These are phyloP conservation scores for Muscicapa striata DNA, from an alignment of 2,797 vertebrate species.

Conservation along the genomic window DNA sequence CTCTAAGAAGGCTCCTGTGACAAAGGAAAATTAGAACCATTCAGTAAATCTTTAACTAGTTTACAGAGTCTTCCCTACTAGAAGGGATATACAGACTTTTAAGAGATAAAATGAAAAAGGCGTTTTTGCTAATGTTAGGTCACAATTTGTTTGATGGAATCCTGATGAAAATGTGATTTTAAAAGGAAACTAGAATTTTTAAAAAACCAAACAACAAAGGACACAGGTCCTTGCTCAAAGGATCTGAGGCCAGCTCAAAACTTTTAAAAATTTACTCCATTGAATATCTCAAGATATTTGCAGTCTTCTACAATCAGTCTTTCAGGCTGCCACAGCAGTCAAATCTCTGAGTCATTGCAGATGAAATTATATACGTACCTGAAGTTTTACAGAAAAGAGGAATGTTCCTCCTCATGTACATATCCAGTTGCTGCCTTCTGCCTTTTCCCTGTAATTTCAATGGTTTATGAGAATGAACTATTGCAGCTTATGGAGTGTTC, in stretches of 20 bases:
- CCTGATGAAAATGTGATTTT: neutral
- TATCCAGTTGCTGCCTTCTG: neutral
- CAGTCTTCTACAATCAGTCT: neutral
- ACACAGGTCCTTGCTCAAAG: neutral
- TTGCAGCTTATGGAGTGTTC: neutral
- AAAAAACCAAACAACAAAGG: neutral
- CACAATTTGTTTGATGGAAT: neutral
- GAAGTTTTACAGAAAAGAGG: neutral
- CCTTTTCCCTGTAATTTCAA: neutral
- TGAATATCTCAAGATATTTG: neutral
- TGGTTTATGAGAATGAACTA: neutral
- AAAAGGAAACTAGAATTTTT: neutral
- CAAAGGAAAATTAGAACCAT: neutral
- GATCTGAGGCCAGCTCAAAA: neutral
- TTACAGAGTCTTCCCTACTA: neutral
- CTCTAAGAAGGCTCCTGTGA: neutral
- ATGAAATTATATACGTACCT: neutral
- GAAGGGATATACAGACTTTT: neutral
- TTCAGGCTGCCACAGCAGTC: neutral
- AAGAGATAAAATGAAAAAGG: neutral
- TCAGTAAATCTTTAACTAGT: neutral
- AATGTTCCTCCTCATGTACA: neutral
- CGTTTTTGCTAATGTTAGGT: neutral
- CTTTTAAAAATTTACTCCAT: neutral
- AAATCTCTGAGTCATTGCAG: neutral